phyloP scores from a whole-genome alignment of 2,888 invertebrate species.

The Aleiodes alternator region DNA sequence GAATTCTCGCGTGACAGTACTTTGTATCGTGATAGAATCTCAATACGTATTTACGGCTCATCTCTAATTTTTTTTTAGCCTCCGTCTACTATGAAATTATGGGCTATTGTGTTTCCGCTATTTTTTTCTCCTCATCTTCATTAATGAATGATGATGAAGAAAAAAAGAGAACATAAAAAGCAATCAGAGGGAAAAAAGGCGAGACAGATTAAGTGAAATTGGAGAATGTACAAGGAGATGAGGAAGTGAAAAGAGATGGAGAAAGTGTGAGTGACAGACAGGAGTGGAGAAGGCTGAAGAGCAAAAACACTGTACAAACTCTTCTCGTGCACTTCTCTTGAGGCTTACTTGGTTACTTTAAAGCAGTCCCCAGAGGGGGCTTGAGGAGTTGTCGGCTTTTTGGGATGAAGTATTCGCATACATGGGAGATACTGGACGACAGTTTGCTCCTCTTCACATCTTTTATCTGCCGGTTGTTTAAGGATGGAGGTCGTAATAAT shows the following conservation, averaged over 20 bases:
- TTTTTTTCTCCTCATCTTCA: no score
- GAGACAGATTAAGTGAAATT: constrained; percentile 24
- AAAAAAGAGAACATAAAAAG: no score
- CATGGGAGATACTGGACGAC: constrained; percentile 35
- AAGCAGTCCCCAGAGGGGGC: constrained; percentile 59
- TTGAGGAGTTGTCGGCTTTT: constrained; percentile 56
- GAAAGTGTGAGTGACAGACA: constrained; percentile 17
- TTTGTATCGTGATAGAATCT: no score
- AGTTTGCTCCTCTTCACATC: neutral
- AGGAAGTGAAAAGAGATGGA: neutral
- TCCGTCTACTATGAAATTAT: no score
- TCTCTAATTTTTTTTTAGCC: no score
- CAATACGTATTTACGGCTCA: no score
- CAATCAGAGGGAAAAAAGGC: no score
- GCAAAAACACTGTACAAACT: constrained; percentile 43
- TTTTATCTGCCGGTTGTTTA: neutral
- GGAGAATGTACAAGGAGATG: neutral
- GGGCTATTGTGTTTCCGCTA: no score
- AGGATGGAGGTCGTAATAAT: neutral
- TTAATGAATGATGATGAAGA: no score
- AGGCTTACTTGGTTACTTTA: constrained; percentile 59
- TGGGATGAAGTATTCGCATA: constrained; percentile 54
- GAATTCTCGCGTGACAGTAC: constrained; percentile 13
- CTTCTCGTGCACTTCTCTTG: constrained; percentile 47
- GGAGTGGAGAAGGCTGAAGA: constrained; percentile 8